Evolutionary conservation across 2,888 invertebrate species (phyloP).

Genomic region (Drosophila gaucha): DNA sequence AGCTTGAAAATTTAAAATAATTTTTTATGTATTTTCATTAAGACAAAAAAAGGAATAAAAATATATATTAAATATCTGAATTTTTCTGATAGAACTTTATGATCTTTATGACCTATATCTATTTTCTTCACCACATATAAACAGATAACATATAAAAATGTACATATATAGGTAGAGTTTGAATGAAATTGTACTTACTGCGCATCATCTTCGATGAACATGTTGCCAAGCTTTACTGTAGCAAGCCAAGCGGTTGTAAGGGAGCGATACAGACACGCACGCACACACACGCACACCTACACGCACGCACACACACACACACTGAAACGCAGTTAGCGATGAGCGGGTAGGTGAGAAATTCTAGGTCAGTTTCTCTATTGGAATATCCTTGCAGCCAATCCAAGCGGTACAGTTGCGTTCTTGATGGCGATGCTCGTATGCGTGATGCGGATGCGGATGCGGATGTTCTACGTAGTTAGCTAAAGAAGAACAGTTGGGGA

Average conservation of each 20-base stretch:
- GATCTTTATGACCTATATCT: too few species aligned
- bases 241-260: slow-evolving; percentile 31
- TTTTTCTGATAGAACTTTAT: too few species aligned
- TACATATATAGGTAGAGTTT: slow-evolving; percentile 3
- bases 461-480: slow-evolving; percentile 27
- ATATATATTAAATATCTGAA: too few species aligned
- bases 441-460: slow-evolving; percentile 14
- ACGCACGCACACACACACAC: slow-evolving; percentile 18
- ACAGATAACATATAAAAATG: neutral
- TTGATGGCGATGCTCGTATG: slow-evolving; percentile 26
- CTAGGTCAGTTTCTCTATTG: slow-evolving; percentile 16
- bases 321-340: slow-evolving; percentile 11
- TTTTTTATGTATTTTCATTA: too few species aligned
- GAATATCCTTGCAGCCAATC: slow-evolving; percentile 22
- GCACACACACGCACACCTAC: slow-evolving; percentile 1
- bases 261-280: slow-evolving; percentile 20
- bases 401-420: slow-evolving; percentile 22
- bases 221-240: slow-evolving; percentile 55
- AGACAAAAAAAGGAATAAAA: too few species aligned
- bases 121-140: neutral
- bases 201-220: slow-evolving; percentile 84
- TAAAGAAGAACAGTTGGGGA: slow-evolving; percentile 19
- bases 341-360: slow-evolving; percentile 12
- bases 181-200: slow-evolving; percentile 74
- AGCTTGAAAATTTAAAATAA: too few species aligned